These are phyloP conservation scores for Sepioteuthis lessoniana DNA, from an alignment of 2,888 invertebrate species.

Conservation along the genomic window DNA sequence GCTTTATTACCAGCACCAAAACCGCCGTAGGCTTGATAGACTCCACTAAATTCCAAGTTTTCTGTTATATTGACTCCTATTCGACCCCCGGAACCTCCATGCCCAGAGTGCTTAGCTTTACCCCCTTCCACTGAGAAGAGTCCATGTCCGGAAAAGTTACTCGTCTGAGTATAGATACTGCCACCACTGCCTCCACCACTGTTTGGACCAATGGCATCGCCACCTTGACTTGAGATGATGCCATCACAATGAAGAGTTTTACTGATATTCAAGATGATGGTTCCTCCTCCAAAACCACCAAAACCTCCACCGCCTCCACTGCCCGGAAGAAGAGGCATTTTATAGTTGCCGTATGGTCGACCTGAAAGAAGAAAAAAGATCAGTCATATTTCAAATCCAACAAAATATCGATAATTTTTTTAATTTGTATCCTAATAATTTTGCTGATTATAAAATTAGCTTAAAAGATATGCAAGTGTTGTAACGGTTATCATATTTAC, in stretches of 20 bases:
- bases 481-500: no score
- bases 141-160: constrained; percentile 66
- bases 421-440: neutral
- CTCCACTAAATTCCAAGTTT: constrained; percentile 61
- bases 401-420: neutral
- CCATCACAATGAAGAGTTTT: constrained; percentile 63
- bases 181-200: constrained; percentile 68
- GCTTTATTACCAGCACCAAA: constrained; percentile 38
- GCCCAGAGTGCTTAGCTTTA: constrained; percentile 55
- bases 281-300: constrained; percentile 61
- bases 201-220: constrained; percentile 54
- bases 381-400: neutral
- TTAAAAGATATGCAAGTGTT: no score
- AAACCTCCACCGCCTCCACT: constrained; percentile 61
- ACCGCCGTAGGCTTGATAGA: constrained; percentile 60
- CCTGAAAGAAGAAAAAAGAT: constrained; percentile 54
- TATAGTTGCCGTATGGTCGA: constrained; percentile 61
- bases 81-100: constrained; percentile 64
- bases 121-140: constrained; percentile 61
- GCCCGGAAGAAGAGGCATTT: constrained; percentile 58
- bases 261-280: constrained; percentile 55
- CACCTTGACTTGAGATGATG: constrained; percentile 58
- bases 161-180: constrained; percentile 59
- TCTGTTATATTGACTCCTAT: constrained; percentile 61
- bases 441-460: no score